Evolutionary conservation across 2,797 vertebrate species (phyloP).

Genomic region (Sebastes goodei): DNA sequence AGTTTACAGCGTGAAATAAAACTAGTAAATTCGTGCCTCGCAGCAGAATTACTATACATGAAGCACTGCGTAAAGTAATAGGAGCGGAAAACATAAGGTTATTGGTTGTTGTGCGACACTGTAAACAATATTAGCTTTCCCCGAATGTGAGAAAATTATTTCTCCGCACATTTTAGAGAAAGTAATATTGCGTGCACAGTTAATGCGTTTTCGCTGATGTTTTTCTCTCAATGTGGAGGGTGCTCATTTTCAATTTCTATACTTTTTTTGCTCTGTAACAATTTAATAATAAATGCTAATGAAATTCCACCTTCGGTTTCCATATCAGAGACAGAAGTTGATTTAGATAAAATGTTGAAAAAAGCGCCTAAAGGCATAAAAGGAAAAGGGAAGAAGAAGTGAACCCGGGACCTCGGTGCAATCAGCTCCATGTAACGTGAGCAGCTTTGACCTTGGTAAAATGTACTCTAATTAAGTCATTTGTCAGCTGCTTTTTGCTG

Average conservation of each 20-base stretch:
- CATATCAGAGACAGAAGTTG: constrained; percentile 45
- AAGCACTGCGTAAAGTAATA: constrained; percentile 41
- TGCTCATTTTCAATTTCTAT: constrained; percentile 25
- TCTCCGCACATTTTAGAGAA: constrained; percentile 29
- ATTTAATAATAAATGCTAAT: constrained; percentile 60
- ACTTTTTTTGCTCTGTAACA: not conserved
- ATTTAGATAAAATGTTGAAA: constrained; percentile 52
- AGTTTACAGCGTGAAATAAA: constrained; percentile 51
- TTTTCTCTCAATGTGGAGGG: not conserved
- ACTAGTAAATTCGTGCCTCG: constrained; percentile 30
- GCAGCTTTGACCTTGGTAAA: constrained; percentile 27
- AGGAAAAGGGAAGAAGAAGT: not conserved
- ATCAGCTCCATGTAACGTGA: constrained; percentile 4
- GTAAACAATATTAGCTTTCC: constrained; percentile 58
- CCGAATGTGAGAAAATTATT: constrained; percentile 43
- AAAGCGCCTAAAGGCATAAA: constrained; percentile 34
- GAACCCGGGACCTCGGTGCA: constrained; percentile 19
- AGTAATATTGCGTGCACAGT: constrained; percentile 15
- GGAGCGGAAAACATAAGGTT: constrained; percentile 28
- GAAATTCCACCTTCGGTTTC: constrained; percentile 61
- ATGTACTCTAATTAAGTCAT: constrained; percentile 1
- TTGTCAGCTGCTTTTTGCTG: constrained; percentile 4
- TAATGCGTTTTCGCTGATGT: constrained; percentile 31
- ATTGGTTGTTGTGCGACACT: constrained; percentile 27
- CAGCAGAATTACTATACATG: constrained; percentile 27